Evolutionary conservation across 2,888 invertebrate genomes (phyloP).

Genomic region (Drosophila cognata): DNA sequence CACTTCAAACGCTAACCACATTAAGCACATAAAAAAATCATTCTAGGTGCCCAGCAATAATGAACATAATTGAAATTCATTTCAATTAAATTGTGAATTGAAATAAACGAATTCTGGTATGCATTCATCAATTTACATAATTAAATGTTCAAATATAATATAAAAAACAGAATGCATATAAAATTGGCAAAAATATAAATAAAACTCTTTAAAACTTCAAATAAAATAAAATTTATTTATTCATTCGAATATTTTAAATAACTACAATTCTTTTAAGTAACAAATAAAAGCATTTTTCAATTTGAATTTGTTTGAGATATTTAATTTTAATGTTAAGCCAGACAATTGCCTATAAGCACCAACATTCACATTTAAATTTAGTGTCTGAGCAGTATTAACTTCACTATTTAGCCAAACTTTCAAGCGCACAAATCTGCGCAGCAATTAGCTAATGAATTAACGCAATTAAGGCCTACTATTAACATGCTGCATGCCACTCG

Average conservation of each 20-base stretch:
- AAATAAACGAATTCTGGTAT: background rate
- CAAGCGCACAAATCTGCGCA: background rate
- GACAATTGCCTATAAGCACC: slow-evolving; percentile 4
- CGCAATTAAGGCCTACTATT: background rate
- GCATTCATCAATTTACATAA: background rate
- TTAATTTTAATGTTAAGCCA: background rate
- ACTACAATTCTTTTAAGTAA: background rate
- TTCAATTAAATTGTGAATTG: background rate
- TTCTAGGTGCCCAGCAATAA: background rate
- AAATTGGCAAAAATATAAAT: background rate
- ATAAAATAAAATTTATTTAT: background rate
- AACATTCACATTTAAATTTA: slow-evolving; percentile 12
- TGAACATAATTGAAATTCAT: background rate
- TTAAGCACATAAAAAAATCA: background rate
- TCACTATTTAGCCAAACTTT: background rate
- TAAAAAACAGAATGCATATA: background rate
- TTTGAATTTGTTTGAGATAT: background rate
- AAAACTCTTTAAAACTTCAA: background rate
- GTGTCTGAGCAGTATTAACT: background rate
- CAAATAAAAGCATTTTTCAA: background rate
- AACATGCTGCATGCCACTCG: background rate
- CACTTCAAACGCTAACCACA: background rate
- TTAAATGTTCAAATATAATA: background rate
- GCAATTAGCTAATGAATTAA: slow-evolving; percentile 18
- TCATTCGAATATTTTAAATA: background rate